Base-by-base conservation (phyloP, 2,113 vertebrate species). In the Lepisosteus osseus region DNA sequence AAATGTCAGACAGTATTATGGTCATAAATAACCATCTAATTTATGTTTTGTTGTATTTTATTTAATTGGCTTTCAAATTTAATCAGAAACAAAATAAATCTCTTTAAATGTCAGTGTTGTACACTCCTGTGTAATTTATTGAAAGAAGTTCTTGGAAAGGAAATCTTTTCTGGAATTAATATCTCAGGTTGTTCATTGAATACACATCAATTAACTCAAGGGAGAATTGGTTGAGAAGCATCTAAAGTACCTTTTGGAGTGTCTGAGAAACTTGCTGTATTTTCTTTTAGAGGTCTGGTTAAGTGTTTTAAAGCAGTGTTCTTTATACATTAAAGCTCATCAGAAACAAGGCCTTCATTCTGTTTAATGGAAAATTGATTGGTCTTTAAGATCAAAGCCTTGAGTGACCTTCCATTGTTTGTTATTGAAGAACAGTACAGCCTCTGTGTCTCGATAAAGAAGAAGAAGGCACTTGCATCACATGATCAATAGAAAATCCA, bases 351-450 rank as follows among this genome's bases (percentile, higher is more conserved):
- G 11, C 56, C 56, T 59, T 59, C 56, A 12, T 59, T 59, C 56
- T 12, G n/a, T 59, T 59, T 8, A 59, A 59, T 13, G 56, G 56
- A 59, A 59, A 59, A 59, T 59, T 59, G 56, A 59, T 59, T 59
- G 7, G 11, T n/a, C 56, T 59, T 59, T 13, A 59, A 59, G 56
- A 59, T 13, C 56, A 59, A 59, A 59, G 56, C 0, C 56, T 59
- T n/a, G 56, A 59, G 56, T 59, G 56, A 59, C 56, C 56, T 59
- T 59, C 56, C 7, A 59, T 59, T 59, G 56, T 59, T 59, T 59
- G 56, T n/a, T 59, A 59, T n/a, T 59, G 56, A 59, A 59, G 56
- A 59, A 59, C 56, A 59, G 13, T 59, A 12, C 4, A 4, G 7
- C 13, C 3, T 59, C 56, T 4, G 11, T 11, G 56, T 5, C 3